These are phyloP conservation scores for Empidonax alnorum DNA, from an alignment of 2,113 vertebrate species.

Conservation along the genomic window DNA sequence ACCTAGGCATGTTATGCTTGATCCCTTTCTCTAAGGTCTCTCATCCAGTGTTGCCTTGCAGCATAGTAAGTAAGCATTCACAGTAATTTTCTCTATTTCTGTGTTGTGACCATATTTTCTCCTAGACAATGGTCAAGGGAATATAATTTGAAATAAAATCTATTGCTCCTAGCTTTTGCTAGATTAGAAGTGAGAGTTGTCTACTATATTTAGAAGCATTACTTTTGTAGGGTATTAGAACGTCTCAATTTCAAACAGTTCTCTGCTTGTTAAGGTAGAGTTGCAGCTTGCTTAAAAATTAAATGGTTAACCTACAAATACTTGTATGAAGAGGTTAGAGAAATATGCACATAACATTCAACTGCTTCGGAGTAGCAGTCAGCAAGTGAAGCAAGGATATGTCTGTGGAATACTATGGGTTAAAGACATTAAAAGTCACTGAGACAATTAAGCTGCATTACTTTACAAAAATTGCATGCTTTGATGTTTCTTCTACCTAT, in stretches of 20 bases:
- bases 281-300: neutral
- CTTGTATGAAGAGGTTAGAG: neutral
- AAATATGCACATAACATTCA: neutral
- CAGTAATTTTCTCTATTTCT: neutral
- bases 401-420: accelerated
- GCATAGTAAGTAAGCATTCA: neutral
- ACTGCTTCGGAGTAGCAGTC: neutral
- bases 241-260: neutral
- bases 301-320: neutral
- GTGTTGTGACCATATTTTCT: neutral
- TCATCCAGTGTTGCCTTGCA: neutral
- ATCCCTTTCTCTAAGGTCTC: neutral
- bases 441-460: neutral
- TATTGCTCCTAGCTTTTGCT: neutral
- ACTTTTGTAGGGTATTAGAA: neutral
- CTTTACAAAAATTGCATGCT: neutral
- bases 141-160: neutral
- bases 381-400: neutral
- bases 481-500: neutral
- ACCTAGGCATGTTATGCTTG: neutral
- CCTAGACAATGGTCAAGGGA: neutral
- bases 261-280: neutral
- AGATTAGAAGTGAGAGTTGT: neutral
- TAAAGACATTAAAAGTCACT: neutral
- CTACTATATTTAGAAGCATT: neutral